Evolutionary conservation across 2,888 invertebrate species (phyloP), one percentile per base, ranked within the genome.

Genomic region (Furcula furcula): DNA sequence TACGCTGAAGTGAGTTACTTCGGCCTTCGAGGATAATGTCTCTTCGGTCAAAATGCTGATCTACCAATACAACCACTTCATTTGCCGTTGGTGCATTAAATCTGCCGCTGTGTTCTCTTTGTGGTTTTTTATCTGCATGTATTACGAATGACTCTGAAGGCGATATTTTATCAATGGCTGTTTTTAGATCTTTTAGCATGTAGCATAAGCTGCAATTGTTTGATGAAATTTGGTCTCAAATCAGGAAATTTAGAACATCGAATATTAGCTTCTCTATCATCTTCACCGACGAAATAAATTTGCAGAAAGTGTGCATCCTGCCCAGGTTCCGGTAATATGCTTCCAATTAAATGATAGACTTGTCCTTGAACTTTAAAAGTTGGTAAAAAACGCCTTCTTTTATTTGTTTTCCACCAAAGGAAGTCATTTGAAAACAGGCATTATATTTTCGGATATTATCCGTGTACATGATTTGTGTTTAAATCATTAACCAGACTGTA

Each of bases 11-110:
- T n/a, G n/a, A n/a, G n/a, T n/a, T n/a, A n/a, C n/a, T n/a, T n/a
- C n/a, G n/a, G n/a, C n/a, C n/a, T n/a, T n/a, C n/a, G n/a, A n/a
- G n/a, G n/a, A n/a, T n/a, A n/a, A n/a, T n/a, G n/a, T n/a, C n/a
- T n/a, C n/a, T n/a, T n/a, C n/a, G n/a, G n/a, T 55, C 63, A 36
- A 54, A 46, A 41, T 40, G 46, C 43, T 65, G 48, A 36, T 62
- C 61, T 41, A 52, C 59, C 22, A 69, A 48, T n/a, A 63, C 38
- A 40, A 60, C 58, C 26, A 64, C 61, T 40, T 68, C 58, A 39
- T 54, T 39, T 40, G 52, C 41, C 30, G 48, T 50, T 41, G 46
- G 53, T 43, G 34, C 53, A 48, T 55, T 56, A 54, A 47, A 58
- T 58, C 33, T 26, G 36, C 57, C 41, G 30, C 34, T 34, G 35